phyloP scores from a whole-genome alignment of 2,113 vertebrate genomes.

The Diglossa brunneiventris region DNA sequence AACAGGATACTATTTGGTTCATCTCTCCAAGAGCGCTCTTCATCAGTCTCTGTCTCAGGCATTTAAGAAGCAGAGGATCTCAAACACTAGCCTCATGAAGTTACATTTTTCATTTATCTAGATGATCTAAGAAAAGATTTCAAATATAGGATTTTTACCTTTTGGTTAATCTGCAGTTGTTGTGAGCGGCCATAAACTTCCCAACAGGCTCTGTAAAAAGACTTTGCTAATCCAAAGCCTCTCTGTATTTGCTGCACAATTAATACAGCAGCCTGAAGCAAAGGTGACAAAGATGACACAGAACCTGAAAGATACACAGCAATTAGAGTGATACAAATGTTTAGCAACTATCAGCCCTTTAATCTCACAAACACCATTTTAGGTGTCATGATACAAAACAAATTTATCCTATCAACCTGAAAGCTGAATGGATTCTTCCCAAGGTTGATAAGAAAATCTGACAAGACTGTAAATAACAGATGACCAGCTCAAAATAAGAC shows the following conservation, averaged over 20 bases:
- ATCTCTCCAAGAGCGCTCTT: background rate
- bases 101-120: background rate
- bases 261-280: conserved; percentile 83
- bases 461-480: background rate
- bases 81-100: background rate
- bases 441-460: background rate
- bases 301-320: conserved; percentile 77
- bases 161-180: conserved; percentile 76
- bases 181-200: conserved; percentile 85
- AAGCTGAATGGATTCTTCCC: background rate
- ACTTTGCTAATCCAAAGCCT: conserved; percentile 83
- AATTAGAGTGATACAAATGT: background rate
- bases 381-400: background rate
- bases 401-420: background rate
- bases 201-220: conserved; percentile 86
- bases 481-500: background rate
- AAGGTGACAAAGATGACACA: conserved; percentile 79
- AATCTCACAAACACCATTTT: background rate
- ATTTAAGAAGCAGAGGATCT: background rate
- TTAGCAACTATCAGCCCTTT: background rate
- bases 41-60: background rate
- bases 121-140: background rate
- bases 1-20: background rate
- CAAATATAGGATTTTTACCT: conserved; percentile 73
- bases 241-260: conserved; percentile 86